Conservation (phyloP, 2,888 invertebrate species). For the Cryptus armator region DNA sequence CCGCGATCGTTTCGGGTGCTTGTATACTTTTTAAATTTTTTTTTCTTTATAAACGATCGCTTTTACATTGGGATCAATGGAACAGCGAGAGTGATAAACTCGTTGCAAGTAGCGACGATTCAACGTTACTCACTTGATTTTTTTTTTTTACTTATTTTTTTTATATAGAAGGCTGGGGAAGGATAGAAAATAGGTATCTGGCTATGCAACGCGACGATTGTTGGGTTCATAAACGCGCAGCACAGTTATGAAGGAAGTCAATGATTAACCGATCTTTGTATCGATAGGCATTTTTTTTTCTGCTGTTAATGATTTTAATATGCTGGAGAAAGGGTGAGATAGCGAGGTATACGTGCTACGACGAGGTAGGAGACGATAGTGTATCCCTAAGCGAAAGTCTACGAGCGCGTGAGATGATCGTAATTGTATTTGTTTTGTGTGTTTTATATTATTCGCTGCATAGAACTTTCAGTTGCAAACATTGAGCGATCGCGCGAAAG, state of each 20-base stretch:
- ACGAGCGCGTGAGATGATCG: constrained; percentile 48
- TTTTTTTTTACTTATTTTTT: constrained; percentile 22
- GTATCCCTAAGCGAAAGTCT: constrained; percentile 62
- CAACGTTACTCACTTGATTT: constrained; percentile 24
- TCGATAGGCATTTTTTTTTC: constrained; percentile 18
- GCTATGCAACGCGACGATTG: constrained; percentile 17
- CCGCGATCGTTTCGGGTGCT: constrained; percentile 25
- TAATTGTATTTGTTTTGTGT: constrained; percentile 31
- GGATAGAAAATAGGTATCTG: constrained; percentile 59
- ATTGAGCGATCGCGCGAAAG: constrained; percentile 50
- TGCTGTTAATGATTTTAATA: constrained; percentile 50
- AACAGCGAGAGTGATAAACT: constrained; percentile 53
- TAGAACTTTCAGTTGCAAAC: constrained; percentile 44
- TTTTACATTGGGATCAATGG: constrained; percentile 38
- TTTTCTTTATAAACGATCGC: constrained; percentile 21
- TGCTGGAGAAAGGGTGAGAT: constrained; percentile 55
- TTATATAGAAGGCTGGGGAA: constrained; percentile 13
- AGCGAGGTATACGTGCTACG: constrained; percentile 64
- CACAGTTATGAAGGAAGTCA: constrained; percentile 64
- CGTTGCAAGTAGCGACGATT: constrained; percentile 19
- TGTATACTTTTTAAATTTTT: constrained; percentile 6
- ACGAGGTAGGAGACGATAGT: constrained; percentile 70
- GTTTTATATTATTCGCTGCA: constrained; percentile 24
- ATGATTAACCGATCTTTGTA: constrained; percentile 50
- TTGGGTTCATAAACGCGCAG: not conserved